A percentile compares a stretch with the other conserved stretches of the same genome.
Conservation (phyloP, 2,888 invertebrate species). For the Sphaerophoria rueppellii region DNA sequence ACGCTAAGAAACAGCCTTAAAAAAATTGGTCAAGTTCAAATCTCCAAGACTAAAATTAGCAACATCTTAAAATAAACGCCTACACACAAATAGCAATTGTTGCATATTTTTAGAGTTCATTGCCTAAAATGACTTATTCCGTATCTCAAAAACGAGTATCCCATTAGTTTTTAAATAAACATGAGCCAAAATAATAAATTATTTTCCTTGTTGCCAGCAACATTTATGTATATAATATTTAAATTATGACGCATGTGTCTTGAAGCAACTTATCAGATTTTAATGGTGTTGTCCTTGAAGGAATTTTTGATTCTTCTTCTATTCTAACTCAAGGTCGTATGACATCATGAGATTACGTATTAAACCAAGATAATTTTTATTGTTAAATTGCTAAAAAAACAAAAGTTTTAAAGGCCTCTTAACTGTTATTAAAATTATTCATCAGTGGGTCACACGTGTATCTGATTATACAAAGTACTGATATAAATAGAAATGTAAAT, state of each 20-base stretch:
- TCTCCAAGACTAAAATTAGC: too few relatives aligned
- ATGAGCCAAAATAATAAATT: background rate
- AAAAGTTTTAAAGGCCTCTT: background rate
- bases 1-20: too few relatives aligned
- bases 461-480: background rate
- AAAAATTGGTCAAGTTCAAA: too few relatives aligned
- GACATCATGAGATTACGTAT: conserved; percentile 7
- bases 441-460: conserved; percentile 19
- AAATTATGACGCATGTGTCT: background rate
- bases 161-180: too few relatives aligned
- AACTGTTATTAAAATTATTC: conserved; percentile 3
- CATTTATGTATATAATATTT: too few relatives aligned
- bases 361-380: background rate
- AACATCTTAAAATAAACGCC: too few relatives aligned
- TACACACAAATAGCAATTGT: too few relatives aligned
- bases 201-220: background rate
- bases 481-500: conserved; percentile 5
- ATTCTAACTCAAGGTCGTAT: conserved; percentile 27
- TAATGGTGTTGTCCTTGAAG: background rate
- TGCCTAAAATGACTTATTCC: background rate
- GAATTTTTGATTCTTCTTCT: background rate
- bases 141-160: too few relatives aligned
- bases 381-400: background rate
- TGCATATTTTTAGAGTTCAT: background rate
- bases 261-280: background rate